These are phyloP conservation scores for Neodon shergylaensis DNA, from an alignment of 2,113 vertebrate genomes.

Conservation along the genomic window DNA sequence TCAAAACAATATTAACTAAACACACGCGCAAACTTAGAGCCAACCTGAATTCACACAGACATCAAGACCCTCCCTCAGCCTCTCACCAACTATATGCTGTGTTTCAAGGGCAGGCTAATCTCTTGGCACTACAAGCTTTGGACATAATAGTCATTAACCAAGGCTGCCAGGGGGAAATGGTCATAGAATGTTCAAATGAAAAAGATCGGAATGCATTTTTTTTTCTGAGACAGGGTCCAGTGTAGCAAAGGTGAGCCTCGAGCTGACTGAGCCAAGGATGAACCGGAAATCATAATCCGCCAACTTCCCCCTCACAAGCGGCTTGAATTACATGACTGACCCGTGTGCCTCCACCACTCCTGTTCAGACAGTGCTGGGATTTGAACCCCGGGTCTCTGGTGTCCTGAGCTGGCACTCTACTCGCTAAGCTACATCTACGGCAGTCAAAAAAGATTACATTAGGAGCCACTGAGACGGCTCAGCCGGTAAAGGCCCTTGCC, in stretches of 20 bases:
- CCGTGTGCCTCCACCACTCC: neutral
- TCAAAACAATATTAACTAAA: constrained; percentile 38
- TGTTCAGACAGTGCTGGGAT: neutral
- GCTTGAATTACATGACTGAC: neutral
- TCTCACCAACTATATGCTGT: neutral
- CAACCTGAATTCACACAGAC: neutral
- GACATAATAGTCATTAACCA: constrained; percentile 35
- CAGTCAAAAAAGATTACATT: neutral
- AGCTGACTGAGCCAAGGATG: too few relatives aligned
- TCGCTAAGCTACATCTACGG: neutral
- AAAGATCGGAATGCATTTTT: neutral
- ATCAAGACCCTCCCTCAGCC: neutral
- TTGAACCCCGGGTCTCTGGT: neutral
- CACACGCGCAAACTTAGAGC: neutral
- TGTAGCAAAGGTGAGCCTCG: neutral
- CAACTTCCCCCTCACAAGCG: neutral
- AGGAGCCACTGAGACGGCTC: neutral
- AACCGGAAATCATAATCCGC: neutral
- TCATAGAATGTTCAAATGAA: neutral
- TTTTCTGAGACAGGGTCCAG: neutral
- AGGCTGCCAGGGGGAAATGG: constrained; percentile 17
- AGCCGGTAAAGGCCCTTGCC: neutral
- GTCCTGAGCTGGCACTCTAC: neutral
- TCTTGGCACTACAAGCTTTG: neutral
- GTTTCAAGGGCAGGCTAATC: constrained; percentile 18